Conservation (phyloP, 2,888 invertebrate genomes). For the Maniola hyperantus region DNA sequence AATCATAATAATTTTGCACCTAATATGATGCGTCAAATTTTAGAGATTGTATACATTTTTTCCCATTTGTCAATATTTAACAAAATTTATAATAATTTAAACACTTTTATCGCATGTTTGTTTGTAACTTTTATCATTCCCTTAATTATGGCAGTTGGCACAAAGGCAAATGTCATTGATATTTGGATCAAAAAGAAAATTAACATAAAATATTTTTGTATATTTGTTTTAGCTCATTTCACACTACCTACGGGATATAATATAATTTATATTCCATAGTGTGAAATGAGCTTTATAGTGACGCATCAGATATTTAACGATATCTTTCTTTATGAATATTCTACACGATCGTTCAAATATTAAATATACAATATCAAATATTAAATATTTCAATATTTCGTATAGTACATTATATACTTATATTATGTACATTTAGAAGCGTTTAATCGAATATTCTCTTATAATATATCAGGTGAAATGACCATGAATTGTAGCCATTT, state of each 20-base stretch:
- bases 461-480: background rate
- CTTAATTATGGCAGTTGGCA: slow-evolving; percentile 28
- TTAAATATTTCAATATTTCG: slow-evolving; percentile 13
- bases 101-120: background rate
- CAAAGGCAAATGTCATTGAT: slow-evolving; percentile 6
- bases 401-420: slow-evolving; percentile 31
- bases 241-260: no score
- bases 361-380: slow-evolving; percentile 32
- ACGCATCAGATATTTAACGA: slow-evolving; percentile 31
- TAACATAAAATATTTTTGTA: background rate
- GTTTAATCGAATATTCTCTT: slow-evolving; percentile 3
- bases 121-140: background rate
- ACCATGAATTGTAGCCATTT: background rate
- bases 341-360: slow-evolving; percentile 24
- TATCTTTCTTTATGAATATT: slow-evolving; percentile 45
- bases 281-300: slow-evolving; percentile 4
- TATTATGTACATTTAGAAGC: slow-evolving; percentile 35
- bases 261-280: no score
- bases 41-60: background rate
- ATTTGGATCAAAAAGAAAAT: background rate
- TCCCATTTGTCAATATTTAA: background rate
- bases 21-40: slow-evolving; percentile 28
- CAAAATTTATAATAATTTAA: background rate
- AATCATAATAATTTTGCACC: slow-evolving; percentile 3
- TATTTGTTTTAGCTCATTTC: no score